phyloP scores from a whole-genome alignment of 2,113 vertebrate genomes.

The Okapia johnstoni region DNA sequence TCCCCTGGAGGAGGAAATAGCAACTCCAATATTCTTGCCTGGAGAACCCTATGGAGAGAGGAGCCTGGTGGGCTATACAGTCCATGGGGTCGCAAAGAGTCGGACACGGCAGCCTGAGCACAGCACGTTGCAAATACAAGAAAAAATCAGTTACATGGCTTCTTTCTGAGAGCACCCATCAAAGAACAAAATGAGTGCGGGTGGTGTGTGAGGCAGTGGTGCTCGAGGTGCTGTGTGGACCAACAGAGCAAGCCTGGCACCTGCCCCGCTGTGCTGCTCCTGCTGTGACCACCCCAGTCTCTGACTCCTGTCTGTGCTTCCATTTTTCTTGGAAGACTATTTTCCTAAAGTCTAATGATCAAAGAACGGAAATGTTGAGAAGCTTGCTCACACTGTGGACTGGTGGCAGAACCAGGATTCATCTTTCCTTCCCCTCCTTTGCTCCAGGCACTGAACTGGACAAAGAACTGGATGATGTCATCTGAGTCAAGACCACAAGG shows the following conservation, averaged over 20 bases:
- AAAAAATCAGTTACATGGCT: background rate
- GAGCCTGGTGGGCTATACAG: background rate
- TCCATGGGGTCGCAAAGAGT: background rate
- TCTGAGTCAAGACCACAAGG: background rate
- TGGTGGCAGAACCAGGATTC: background rate
- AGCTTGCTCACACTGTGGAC: background rate
- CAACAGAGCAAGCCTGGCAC: fast-evolving
- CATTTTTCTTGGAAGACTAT: background rate
- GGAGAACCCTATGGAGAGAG: background rate
- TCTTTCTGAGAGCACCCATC: too few relatives aligned
- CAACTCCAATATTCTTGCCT: background rate
- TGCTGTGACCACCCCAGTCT: fast-evolving
- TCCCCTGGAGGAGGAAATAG: background rate
- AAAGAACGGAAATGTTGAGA: too few relatives aligned
- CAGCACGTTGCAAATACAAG: fast-evolving
- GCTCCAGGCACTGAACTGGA: background rate
- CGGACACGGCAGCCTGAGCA: background rate
- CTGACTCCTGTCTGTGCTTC: fast-evolving
- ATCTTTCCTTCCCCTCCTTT: fast-evolving
- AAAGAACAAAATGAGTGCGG: fast-evolving
- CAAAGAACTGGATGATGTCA: background rate
- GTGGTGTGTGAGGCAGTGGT: fast-evolving
- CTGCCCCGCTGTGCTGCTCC: fast-evolving
- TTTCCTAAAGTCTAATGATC: background rate
- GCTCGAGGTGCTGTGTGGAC: fast-evolving